phyloP scores from a whole-genome alignment of 2,888 invertebrate species.

The Xanthia togata region DNA sequence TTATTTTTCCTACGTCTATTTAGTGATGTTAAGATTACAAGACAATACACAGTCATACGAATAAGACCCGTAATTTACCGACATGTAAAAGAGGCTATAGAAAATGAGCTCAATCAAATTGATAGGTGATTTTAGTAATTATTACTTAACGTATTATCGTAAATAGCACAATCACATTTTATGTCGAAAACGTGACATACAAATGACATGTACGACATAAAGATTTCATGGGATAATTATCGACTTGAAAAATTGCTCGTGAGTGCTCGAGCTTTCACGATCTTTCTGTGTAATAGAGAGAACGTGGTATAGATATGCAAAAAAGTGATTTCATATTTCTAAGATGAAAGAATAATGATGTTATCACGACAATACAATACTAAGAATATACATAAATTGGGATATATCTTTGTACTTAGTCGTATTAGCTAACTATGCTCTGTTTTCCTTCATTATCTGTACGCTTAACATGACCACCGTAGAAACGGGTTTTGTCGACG shows the following conservation, averaged over 20 bases:
- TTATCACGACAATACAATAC: conserved; percentile 4
- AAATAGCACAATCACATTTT: conserved; percentile 63
- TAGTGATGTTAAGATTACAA: conserved; percentile 25
- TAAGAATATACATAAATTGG: background rate
- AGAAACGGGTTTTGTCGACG: too few species aligned
- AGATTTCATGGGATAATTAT: conserved; percentile 68
- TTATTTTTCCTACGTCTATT: conserved; percentile 24
- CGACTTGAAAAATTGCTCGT: conserved; percentile 54
- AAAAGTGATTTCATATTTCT: conserved; percentile 35
- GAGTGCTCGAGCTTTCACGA: conserved; percentile 59
- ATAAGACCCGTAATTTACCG: conserved; percentile 26
- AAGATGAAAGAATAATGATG: conserved; percentile 19
- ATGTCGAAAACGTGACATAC: conserved; percentile 77
- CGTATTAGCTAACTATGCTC: background rate
- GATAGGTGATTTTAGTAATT: conserved; percentile 67
- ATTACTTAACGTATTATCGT: conserved; percentile 44
- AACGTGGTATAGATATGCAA: conserved; percentile 37
- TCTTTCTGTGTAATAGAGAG: conserved; percentile 35
- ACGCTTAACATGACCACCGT: too few species aligned
- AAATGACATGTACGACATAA: conserved; percentile 67
- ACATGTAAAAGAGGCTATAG: conserved; percentile 26
- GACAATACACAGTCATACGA: conserved; percentile 30
- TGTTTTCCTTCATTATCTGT: conserved; percentile 6
- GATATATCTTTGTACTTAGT: conserved; percentile 14
- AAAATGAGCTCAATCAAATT: conserved; percentile 50